These are phyloP conservation scores for Drosophila tropicalis DNA, from an alignment of 1,140 invertebrate species.

Conservation along the genomic window DNA sequence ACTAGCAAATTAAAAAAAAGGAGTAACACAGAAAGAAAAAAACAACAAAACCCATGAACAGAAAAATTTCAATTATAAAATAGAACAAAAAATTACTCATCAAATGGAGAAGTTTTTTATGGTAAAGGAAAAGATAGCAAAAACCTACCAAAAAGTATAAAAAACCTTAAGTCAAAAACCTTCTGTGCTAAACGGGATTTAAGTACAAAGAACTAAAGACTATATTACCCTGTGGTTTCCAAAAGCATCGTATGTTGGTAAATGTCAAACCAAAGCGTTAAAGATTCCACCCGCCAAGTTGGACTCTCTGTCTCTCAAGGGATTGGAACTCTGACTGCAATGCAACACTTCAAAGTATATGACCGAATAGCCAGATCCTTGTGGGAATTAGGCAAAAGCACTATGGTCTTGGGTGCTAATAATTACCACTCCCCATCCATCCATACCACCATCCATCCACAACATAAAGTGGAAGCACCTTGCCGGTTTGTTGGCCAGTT, in stretches of 20 bases:
- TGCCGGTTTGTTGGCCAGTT: slow-evolving; percentile 11
- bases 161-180: no score
- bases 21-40: slow-evolving; percentile 21
- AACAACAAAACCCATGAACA: slow-evolving; percentile 12
- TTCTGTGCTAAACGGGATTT: no score
- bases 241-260: neutral
- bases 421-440: slow-evolving; percentile 47
- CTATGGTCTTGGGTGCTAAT: slow-evolving; percentile 60
- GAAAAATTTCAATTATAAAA: slow-evolving; percentile 63
- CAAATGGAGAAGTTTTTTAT: no score
- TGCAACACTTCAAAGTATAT: slow-evolving; percentile 68
- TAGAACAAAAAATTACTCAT: neutral
- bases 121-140: neutral
- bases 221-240: no score
- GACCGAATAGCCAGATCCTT: slow-evolving; percentile 16
- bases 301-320: slow-evolving; percentile 22
- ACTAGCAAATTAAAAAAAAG: slow-evolving; percentile 72
- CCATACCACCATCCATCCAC: no score
- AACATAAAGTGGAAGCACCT: neutral
- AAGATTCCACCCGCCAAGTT: slow-evolving; percentile 1
- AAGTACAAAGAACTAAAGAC: no score
- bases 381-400: slow-evolving; percentile 48
- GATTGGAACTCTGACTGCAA: slow-evolving; percentile 14
- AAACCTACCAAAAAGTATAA: neutral
- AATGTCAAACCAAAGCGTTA: slow-evolving; percentile 32